Percentiles rank a stretch among this genome's conserved stretches.
phyloP scores from a whole-genome alignment of 2,113 vertebrate species.

The Eonycteris spelaea region DNA sequence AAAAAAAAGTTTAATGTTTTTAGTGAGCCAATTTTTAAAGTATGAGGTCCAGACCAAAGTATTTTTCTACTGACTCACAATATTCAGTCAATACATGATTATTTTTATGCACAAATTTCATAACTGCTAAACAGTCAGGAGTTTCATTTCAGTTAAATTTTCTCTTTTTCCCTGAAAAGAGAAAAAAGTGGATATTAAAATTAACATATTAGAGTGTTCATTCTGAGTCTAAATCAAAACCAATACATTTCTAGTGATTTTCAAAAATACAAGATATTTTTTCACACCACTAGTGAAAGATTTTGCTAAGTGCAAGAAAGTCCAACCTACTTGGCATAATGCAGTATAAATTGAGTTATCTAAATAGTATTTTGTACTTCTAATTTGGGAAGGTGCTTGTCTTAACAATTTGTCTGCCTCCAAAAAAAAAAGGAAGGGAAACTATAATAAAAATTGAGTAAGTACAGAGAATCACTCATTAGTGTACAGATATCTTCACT shows the following conservation, averaged over 20 bases:
- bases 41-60: not conserved
- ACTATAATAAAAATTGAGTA: not conserved
- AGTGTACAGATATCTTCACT: slow-evolving; percentile 37
- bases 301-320: slow-evolving; percentile 21
- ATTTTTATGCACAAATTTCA: not conserved
- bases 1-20: not conserved
- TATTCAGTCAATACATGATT: not conserved
- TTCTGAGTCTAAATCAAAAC: not conserved
- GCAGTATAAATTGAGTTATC: slow-evolving; percentile 46
- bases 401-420: slow-evolving; percentile 58
- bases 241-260: not conserved
- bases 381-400: slow-evolving; percentile 73
- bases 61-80: not conserved
- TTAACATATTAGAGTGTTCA: not conserved
- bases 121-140: not conserved
- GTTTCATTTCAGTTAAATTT: not conserved
- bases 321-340: slow-evolving; percentile 48
- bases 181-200: not conserved
- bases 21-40: not conserved
- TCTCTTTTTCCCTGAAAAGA: not conserved
- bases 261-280: slow-evolving; percentile 6
- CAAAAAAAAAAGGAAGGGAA: slow-evolving; percentile 52
- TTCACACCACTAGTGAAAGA: not conserved
- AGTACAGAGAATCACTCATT: not conserved
- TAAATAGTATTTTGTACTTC: slow-evolving; percentile 66